Conservation (phyloP, 2,113 vertebrate genomes). For the Crotalus viridis region DNA sequence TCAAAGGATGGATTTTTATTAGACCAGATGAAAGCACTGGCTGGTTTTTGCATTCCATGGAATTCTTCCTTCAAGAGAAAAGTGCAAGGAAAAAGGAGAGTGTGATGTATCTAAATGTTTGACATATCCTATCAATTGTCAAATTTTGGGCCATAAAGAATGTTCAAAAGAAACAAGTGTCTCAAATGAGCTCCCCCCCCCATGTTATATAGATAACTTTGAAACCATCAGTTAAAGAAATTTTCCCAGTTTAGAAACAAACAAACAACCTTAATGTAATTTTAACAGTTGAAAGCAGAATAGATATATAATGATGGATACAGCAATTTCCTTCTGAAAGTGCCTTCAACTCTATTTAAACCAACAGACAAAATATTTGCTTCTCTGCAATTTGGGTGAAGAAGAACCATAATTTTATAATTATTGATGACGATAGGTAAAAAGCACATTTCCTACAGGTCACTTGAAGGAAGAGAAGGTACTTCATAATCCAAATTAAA, state of each 20-base stretch:
- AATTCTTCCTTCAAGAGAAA: not conserved
- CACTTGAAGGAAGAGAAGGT: not conserved
- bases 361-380: not conserved
- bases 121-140: not conserved
- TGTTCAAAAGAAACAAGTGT: not conserved
- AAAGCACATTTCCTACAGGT: accelerated
- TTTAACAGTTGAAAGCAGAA: not conserved
- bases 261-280: not conserved
- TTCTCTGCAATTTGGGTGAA: not conserved
- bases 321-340: not conserved
- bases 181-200: not conserved
- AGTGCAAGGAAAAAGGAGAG: not conserved
- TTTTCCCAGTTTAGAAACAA: not conserved
- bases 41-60: not conserved
- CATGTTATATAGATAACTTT: not conserved
- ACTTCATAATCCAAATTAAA: not conserved
- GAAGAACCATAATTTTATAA: not conserved
- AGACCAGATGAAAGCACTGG: not conserved
- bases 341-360: not conserved
- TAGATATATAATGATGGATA: not conserved
- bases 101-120: not conserved
- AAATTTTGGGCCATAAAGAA: not conserved
- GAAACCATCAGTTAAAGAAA: not conserved
- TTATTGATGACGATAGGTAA: accelerated
- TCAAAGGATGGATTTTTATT: not conserved